Evolutionary conservation across 2,888 invertebrate genomes (phyloP).

Genomic region (Cantharis lateralis): DNA sequence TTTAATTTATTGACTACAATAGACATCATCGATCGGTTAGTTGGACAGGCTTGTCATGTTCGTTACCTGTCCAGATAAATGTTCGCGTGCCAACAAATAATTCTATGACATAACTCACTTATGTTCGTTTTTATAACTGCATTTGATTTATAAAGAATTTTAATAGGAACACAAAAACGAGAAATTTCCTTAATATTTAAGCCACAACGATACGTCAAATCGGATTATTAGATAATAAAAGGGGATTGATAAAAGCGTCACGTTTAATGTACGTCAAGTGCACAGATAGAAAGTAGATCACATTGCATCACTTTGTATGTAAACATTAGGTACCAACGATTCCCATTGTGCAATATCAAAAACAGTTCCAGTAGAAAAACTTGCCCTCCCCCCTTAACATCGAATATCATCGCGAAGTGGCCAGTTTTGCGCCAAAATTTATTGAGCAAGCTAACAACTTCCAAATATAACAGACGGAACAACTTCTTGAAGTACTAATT

Average conservation of each 20-base stretch:
- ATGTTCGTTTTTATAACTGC: not conserved
- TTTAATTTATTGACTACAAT: slow-evolving; percentile 26
- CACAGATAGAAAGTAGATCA: not conserved
- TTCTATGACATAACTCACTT: slow-evolving; percentile 23
- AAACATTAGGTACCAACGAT: not conserved
- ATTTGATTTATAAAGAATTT: not conserved
- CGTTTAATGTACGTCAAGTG: not conserved
- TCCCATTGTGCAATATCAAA: not conserved
- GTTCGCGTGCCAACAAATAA: slow-evolving; percentile 26
- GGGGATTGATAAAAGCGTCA: not conserved
- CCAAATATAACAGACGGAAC: not conserved
- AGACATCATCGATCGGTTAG: slow-evolving; percentile 20
- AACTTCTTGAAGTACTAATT: not conserved
- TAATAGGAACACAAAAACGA: not conserved
- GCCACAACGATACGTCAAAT: not conserved
- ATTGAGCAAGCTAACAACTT: not conserved
- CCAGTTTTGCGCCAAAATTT: not conserved
- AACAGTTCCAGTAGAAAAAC: not conserved
- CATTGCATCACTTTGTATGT: not conserved
- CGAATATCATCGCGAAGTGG: no score
- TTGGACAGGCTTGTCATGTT: slow-evolving; percentile 29
- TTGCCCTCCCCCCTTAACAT: not conserved
- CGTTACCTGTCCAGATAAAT: slow-evolving; percentile 24
- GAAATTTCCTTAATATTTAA: not conserved
- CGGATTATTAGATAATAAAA: not conserved